phyloP scores from a whole-genome alignment of 2,797 vertebrate species.

The Fistularia commersonii region DNA sequence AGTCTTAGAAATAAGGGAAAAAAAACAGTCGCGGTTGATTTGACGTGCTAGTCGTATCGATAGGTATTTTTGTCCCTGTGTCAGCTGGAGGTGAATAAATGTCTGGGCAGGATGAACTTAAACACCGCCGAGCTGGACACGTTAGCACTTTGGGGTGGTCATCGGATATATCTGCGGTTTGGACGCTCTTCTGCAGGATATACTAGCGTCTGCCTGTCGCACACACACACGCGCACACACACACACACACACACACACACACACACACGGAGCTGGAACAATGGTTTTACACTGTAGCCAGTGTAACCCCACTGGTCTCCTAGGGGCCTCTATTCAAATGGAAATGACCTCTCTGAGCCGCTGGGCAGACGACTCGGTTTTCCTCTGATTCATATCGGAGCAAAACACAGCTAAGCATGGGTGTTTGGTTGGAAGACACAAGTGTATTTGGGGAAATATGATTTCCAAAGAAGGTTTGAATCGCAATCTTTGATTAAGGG shows the following conservation, averaged over 20 bases:
- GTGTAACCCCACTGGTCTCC: conserved; percentile 61
- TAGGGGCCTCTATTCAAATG: conserved; percentile 65
- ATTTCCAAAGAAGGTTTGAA: too few relatives aligned
- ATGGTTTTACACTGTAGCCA: conserved; percentile 64
- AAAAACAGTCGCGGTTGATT: conserved; percentile 30
- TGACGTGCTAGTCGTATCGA: conserved; percentile 52
- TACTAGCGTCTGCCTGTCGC: conserved; percentile 1
- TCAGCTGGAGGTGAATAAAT: conserved; percentile 36
- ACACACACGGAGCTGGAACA: conserved; percentile 54
- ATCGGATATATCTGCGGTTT: conserved; percentile 10
- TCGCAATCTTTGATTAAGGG: too few relatives aligned
- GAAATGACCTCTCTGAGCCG: conserved; percentile 54
- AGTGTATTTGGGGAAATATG: too few relatives aligned
- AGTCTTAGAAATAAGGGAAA: conserved; percentile 31
- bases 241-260: conserved; percentile 15
- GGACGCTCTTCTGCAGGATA: conserved; percentile 11
- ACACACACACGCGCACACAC: too few relatives aligned
- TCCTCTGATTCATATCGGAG: conserved; percentile 29
- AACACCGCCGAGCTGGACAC: conserved; percentile 12
- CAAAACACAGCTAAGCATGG: conserved; percentile 19
- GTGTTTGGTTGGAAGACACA: conserved; percentile 3
- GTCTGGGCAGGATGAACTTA: conserved; percentile 36
- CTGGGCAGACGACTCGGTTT: conserved; percentile 49
- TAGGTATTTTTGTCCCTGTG: conserved; percentile 29
- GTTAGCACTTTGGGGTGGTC: conserved; percentile 7